A percentile compares a stretch with the other conserved stretches of the same genome.
These are phyloP conservation scores for Sebastes vulpes DNA, from an alignment of 2,797 vertebrate genomes.

Conservation along the genomic window DNA sequence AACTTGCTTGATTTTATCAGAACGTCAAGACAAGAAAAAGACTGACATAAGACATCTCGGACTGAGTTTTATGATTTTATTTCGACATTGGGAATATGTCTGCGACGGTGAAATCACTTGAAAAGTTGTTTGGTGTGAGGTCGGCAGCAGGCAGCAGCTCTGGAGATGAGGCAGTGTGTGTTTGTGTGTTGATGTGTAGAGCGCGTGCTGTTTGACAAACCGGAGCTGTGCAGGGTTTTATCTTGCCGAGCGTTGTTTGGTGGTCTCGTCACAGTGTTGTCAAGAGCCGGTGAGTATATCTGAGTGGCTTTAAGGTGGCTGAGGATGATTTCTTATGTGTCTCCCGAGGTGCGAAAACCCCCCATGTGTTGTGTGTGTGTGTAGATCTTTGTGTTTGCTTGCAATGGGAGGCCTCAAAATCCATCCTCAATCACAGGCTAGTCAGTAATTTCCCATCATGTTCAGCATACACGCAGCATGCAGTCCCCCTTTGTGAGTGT, in stretches of 20 bases:
- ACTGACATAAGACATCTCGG: too few relatives aligned
- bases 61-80: too few relatives aligned
- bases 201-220: slow-evolving; percentile 34
- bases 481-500: neutral
- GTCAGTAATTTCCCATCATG: slow-evolving; percentile 24
- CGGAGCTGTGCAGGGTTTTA: slow-evolving; percentile 48
- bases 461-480: slow-evolving; percentile 38
- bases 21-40: too few relatives aligned
- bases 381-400: neutral
- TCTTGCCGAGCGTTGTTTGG: slow-evolving; percentile 30
- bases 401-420: neutral
- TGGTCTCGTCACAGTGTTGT: slow-evolving; percentile 41
- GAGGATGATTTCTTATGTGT: slow-evolving; percentile 31
- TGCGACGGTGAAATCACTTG: too few relatives aligned
- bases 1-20: too few relatives aligned
- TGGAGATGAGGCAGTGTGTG: neutral
- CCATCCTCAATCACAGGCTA: slow-evolving; percentile 22
- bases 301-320: slow-evolving; percentile 41
- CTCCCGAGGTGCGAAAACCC: slow-evolving; percentile 7
- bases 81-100: too few relatives aligned
- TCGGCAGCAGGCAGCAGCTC: neutral
- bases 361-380: neutral
- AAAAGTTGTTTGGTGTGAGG: too few relatives aligned
- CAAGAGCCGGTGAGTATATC: slow-evolving; percentile 34
- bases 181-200: slow-evolving; percentile 24